A percentile compares a stretch with the other conserved stretches of the same genome.
These are phyloP conservation scores for Montipora efflorescens DNA, from an alignment of 64 coral and sea anemone genomes.

Conservation along the genomic window DNA sequence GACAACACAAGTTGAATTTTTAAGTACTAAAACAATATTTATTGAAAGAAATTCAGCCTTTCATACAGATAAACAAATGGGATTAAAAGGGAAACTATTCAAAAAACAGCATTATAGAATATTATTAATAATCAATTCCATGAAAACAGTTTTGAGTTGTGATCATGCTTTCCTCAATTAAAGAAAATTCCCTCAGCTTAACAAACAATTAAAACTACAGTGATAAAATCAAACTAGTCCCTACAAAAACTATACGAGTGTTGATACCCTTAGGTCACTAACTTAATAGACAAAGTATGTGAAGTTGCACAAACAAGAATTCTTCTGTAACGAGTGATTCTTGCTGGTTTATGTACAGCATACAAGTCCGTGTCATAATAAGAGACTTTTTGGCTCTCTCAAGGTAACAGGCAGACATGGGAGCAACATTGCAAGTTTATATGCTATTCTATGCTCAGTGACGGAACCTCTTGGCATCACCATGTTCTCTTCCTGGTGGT, in stretches of 20 bases:
- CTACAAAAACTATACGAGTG: neutral
- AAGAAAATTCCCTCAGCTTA: neutral
- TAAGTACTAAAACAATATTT: neutral
- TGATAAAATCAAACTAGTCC: neutral
- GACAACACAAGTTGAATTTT: no score
- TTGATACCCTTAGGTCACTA: neutral
- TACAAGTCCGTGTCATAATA: neutral
- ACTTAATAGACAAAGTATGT: no score
- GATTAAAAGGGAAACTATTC: neutral
- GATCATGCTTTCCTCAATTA: neutral
- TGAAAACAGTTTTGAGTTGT: neutral
- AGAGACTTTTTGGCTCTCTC: neutral
- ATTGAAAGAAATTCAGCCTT: constrained; percentile 20
- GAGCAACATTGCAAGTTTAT: neutral
- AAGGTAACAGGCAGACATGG: neutral
- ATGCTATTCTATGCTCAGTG: neutral
- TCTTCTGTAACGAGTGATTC: neutral
- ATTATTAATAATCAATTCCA: neutral
- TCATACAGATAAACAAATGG: neutral
- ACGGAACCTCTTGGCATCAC: constrained; percentile 70
- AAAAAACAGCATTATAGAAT: neutral
- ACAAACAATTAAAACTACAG: neutral
- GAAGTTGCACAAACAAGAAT: neutral
- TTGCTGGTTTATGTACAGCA: neutral
- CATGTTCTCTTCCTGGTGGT: constrained; percentile 74